Evolutionary conservation across 2,888 invertebrate genomes (phyloP).

Genomic region (Alsophila aescularia): DNA sequence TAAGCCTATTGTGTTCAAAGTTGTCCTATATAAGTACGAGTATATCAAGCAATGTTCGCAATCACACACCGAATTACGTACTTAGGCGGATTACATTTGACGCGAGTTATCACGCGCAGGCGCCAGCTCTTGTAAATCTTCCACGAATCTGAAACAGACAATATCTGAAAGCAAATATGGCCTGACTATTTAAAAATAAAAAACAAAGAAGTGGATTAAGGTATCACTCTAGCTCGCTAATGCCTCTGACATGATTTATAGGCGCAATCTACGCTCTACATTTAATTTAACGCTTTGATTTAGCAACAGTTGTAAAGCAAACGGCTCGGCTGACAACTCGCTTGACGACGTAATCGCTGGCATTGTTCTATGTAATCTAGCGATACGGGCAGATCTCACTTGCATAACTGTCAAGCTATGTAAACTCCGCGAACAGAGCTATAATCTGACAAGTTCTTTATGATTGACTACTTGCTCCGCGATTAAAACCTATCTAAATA

Average conservation of each 20-base stretch:
- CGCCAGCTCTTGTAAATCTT: conserved; percentile 81
- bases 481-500: conserved; percentile 70
- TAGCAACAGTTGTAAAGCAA: conserved; percentile 67
- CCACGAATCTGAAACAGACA: conserved; percentile 71
- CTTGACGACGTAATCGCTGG: conserved; percentile 78
- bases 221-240: conserved; percentile 75
- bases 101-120: conserved; percentile 75
- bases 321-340: conserved; percentile 67
- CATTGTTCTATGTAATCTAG: conserved; percentile 80
- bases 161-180: conserved; percentile 83
- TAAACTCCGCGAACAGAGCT: conserved; percentile 66
- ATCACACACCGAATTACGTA: conserved; percentile 80
- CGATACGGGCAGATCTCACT: conserved; percentile 76
- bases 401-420: conserved; percentile 78
- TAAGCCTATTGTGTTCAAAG: conserved; percentile 75
- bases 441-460: conserved; percentile 77
- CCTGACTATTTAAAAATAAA: conserved; percentile 82
- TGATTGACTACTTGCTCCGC: conserved; percentile 71
- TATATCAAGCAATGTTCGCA: conserved; percentile 73
- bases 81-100: conserved; percentile 79
- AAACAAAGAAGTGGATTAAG: conserved; percentile 82
- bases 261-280: conserved; percentile 68
- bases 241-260: conserved; percentile 79
- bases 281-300: conserved; percentile 77
- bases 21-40: conserved; percentile 65